Evolutionary conservation across 2,888 invertebrate species (phyloP).

Genomic region (Volucella zonaria): DNA sequence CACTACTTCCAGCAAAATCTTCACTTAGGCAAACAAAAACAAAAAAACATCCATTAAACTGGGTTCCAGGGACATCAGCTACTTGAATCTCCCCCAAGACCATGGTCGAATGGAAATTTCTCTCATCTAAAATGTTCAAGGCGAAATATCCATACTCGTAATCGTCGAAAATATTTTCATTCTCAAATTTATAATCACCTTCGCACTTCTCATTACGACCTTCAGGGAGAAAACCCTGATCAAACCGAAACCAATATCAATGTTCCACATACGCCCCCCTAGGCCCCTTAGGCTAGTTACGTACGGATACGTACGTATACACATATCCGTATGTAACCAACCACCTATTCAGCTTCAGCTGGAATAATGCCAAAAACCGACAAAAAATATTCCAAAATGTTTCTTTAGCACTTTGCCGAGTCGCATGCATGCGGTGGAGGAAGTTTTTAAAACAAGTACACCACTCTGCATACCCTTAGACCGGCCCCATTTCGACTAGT

Average conservation of each 20-base stretch:
- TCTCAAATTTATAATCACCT: slow-evolving; percentile 13
- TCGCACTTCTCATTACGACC: slow-evolving; percentile 20
- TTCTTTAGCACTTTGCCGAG: slow-evolving; percentile 11
- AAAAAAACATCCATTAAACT: too few species aligned
- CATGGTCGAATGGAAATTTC: too few species aligned
- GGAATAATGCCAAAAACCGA: slow-evolving; percentile 22
- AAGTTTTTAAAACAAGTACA: slow-evolving; percentile 12
- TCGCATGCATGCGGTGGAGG: slow-evolving; percentile 28
- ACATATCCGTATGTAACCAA: background rate
- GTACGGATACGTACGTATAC: too few species aligned
- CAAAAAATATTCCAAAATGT: slow-evolving; percentile 21
- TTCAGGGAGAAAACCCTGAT: slow-evolving; percentile 22
- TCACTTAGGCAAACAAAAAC: too few species aligned
- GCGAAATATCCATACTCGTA: too few species aligned
- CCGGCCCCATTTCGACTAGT: background rate
- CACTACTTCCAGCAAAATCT: too few species aligned
- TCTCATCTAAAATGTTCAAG: too few species aligned
- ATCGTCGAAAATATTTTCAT: background rate
- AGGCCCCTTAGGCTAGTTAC: background rate
- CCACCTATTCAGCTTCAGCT: slow-evolving; percentile 17
- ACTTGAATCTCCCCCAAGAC: too few species aligned
- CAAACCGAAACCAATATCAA: slow-evolving; percentile 35
- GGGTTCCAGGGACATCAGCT: too few species aligned
- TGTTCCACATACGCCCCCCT: slow-evolving; percentile 30
- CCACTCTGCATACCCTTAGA: background rate